Conservation (phyloP, 2,797 vertebrate genomes). For the Anguilla marmorata region DNA sequence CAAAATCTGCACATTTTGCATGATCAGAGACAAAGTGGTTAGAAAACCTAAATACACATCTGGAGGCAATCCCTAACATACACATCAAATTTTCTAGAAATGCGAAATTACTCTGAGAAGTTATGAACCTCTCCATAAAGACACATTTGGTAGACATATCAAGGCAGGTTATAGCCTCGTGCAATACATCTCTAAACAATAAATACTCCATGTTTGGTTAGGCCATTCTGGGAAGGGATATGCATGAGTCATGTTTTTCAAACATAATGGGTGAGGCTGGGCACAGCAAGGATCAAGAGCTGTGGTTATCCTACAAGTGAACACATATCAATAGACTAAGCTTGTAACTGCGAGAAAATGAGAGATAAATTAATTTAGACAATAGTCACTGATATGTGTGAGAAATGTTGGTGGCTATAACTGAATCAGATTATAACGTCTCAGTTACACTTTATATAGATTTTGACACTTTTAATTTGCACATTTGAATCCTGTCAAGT, state of each 20-base stretch:
- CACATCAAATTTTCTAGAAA: background rate
- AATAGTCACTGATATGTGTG: background rate
- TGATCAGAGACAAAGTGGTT: background rate
- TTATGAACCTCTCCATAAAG: background rate
- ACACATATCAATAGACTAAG: background rate
- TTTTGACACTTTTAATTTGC: background rate
- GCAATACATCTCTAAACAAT: background rate
- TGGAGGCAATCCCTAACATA: background rate
- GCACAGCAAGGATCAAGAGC: background rate
- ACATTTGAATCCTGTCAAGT: background rate
- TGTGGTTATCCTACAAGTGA: background rate
- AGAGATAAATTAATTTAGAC: background rate
- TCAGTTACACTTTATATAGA: background rate
- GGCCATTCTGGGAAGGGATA: background rate
- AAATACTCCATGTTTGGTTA: background rate
- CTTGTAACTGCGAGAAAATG: background rate
- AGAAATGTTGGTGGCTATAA: background rate
- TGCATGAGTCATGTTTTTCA: background rate
- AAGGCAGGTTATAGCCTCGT: background rate
- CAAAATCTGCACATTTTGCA: background rate
- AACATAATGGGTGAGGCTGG: background rate
- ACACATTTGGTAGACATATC: background rate
- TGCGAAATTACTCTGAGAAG: background rate
- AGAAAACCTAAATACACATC: background rate
- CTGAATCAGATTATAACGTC: background rate